Base-by-base conservation (phyloP, 1,140 invertebrate genomes). In the Phthorimaea operculella region DNA sequence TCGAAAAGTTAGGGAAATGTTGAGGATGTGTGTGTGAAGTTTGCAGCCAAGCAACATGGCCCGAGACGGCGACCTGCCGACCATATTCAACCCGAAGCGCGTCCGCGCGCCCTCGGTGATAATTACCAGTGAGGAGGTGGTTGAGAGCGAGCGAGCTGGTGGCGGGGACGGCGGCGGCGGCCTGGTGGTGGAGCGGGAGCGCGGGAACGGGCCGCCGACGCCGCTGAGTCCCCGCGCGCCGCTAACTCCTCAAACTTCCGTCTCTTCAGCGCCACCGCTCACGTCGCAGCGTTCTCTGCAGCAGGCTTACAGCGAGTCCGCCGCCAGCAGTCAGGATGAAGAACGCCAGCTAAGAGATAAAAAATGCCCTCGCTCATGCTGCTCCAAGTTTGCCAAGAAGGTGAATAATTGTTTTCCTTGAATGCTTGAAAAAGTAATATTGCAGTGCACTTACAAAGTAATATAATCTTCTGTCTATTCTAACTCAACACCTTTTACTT, bases 81-180 rank as follows among this genome's bases (percentile, higher is more conserved):
- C 91, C 60, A 92, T 92, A 67, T 92, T 92, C 72, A 92, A 92
- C 82, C 91, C 92, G 33, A 90, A 90, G 72, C 85, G 91, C 57
- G 90, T 90, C 54, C 87, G 91, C 52, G 87, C 91, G 17, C 91
- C 91, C 45, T 91, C 90, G 42, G 91, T 92, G 55, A 89, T 92
- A 61, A 89, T 92, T 57, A 92, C 90, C 1, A 90, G 90, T 57
- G 90, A 92, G 59, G 80, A 85, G 59, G 77, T 78, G 50, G 74
- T 68, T 14, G 72, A 81, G 42, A 71, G 62, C 44, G 79, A 79
- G 39, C 67, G 74, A 21, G 63, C 63, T 55, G 68, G 61, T 44
- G 70, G 72, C 51, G 73, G 59, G 1, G 79, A 80, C 42, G 62
- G 74, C 33, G 36, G 36, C 8, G 36, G 36, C 36, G 36, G 36